Evolutionary conservation across 2,888 invertebrate species (phyloP).

Genomic region (Encarsia formosa): DNA sequence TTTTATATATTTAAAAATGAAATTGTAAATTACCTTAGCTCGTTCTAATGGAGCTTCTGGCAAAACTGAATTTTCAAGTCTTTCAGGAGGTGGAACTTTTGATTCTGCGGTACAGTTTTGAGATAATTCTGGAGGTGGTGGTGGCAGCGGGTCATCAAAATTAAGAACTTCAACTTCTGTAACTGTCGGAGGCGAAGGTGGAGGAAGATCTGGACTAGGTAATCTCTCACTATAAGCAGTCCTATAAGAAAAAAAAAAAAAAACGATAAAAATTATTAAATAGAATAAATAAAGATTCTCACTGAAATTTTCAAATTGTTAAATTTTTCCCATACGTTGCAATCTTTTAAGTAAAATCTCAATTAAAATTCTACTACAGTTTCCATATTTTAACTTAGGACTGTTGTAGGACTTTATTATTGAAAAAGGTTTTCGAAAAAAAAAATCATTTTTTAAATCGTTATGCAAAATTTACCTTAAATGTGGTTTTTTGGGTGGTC

Average conservation of each 20-base stretch:
- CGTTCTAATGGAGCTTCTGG: constrained; percentile 8
- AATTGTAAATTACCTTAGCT: constrained; percentile 9
- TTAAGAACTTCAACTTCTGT: constrained; percentile 59
- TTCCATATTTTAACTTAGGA: too few species aligned
- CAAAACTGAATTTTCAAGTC: constrained; percentile 7
- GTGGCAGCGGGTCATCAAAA: constrained; percentile 63
- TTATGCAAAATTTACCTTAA: constrained; percentile 50
- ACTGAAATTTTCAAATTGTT: background rate
- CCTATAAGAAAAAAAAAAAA: constrained; percentile 17
- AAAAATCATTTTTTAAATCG: too few species aligned
- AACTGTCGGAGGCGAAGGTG: constrained; percentile 62
- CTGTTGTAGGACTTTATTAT: too few species aligned
- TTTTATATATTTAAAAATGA: constrained; percentile 13
- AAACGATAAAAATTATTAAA: background rate
- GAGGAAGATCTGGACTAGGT: constrained; percentile 61
- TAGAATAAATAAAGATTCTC: background rate
- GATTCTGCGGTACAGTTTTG: constrained; percentile 29
- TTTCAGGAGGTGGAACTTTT: constrained; percentile 32
- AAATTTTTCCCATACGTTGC: too few species aligned
- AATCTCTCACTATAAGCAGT: constrained; percentile 53
- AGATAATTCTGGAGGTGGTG: constrained; percentile 57
- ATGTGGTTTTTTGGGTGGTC: constrained; percentile 75
- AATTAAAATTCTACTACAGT: too few species aligned
- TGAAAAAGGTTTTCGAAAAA: too few species aligned
- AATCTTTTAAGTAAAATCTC: too few species aligned